Percentiles rank a stretch among this genome's conserved stretches.
These are phyloP conservation scores for Otus sunia DNA, from an alignment of 2,113 vertebrate species.

Conservation along the genomic window DNA sequence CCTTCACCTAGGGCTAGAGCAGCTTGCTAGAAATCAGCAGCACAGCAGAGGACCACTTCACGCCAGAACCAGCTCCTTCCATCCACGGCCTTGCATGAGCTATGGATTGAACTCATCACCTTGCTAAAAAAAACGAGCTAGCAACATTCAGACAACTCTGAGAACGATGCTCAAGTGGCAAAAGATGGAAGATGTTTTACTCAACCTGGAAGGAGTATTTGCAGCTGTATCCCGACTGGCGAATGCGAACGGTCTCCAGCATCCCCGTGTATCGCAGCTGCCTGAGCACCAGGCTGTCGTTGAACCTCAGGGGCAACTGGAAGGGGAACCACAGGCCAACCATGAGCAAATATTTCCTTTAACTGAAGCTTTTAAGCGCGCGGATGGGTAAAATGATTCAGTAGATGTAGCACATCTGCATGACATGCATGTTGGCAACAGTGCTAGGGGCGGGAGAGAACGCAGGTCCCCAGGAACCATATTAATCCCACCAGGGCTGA, in stretches of 20 bases:
- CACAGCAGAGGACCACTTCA: too few relatives aligned
- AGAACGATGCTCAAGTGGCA: neutral
- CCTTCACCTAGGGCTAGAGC: neutral
- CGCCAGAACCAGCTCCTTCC: neutral
- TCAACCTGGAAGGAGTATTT: slow-evolving; percentile 94
- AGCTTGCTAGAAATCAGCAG: neutral
- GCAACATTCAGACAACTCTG: neutral
- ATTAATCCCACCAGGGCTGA: neutral
- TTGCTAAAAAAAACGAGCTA: neutral
- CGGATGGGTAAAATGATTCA: neutral
- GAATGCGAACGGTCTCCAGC: slow-evolving; percentile 96
- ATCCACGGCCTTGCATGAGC: neutral
- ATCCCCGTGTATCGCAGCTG: slow-evolving; percentile 98
- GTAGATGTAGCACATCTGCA: neutral
- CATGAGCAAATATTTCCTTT: neutral
- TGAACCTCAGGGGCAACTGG: slow-evolving; percentile 92
- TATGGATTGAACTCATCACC: neutral
- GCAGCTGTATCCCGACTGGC: slow-evolving; percentile 95
- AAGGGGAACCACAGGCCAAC: neutral
- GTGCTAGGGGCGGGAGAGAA: neutral
- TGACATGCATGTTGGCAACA: accelerated
- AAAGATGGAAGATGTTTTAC: neutral
- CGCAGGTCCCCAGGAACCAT: accelerated
- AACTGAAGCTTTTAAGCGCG: neutral
- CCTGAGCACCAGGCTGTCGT: slow-evolving; percentile 88